Evolutionary conservation across 2,797 vertebrate species (phyloP).

Genomic region (Eutrigla gurnardus): DNA sequence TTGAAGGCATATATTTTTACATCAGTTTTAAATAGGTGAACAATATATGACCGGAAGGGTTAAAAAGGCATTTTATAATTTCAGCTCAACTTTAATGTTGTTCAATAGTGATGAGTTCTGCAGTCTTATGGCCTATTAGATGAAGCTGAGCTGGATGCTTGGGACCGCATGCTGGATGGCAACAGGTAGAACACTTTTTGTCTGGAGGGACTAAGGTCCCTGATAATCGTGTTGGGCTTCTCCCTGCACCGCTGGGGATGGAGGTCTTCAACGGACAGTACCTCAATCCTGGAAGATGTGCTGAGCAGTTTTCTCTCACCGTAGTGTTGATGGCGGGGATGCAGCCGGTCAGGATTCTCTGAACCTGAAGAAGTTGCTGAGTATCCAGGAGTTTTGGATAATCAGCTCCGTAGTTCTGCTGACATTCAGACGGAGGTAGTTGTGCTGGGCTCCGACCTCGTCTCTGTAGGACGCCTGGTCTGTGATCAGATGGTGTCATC

Average conservation of each 20-base stretch:
- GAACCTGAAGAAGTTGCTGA: neutral
- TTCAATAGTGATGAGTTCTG: neutral
- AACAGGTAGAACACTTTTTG: neutral
- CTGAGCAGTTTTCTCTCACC: neutral
- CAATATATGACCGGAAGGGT: too few relatives aligned
- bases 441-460: neutral
- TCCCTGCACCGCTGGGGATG: neutral
- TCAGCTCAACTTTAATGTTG: too few relatives aligned
- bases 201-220: neutral
- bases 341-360: neutral
- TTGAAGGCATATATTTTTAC: too few relatives aligned
- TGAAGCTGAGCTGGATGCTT: neutral
- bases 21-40: too few relatives aligned
- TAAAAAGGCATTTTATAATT: too few relatives aligned
- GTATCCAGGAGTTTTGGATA: neutral
- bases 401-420: neutral
- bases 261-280: neutral
- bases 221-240: neutral
- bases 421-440: too few relatives aligned
- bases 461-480: neutral
- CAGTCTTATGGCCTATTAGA: neutral
- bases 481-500: neutral
- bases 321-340: neutral
- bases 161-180: neutral
- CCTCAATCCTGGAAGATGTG: neutral